Conservation (phyloP, 2,113 vertebrate genomes). For the Cromileptes altivelis region DNA sequence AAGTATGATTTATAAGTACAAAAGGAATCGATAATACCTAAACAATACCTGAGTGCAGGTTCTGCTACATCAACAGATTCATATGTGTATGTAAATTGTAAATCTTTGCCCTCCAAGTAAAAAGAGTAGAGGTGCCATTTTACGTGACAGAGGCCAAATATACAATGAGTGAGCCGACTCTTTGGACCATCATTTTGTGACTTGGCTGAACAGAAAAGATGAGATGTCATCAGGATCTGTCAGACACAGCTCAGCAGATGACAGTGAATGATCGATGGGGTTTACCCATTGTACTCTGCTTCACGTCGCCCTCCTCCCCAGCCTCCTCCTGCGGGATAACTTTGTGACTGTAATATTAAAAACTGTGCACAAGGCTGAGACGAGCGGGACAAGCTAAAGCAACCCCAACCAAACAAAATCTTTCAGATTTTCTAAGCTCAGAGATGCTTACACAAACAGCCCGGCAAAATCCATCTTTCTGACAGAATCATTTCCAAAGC, state of each 20-base stretch:
- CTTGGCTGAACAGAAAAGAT: background rate
- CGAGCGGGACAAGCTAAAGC: constrained; percentile 15
- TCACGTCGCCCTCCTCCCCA: background rate
- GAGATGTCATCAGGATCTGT: background rate
- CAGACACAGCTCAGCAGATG: constrained; percentile 21
- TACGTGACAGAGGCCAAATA: background rate
- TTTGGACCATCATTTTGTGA: too few relatives aligned
- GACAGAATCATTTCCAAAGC: constrained; percentile 71
- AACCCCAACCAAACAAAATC: constrained; percentile 39
- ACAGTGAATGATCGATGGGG: constrained; percentile 44
- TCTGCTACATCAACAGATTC: too few relatives aligned
- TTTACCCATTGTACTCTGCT: background rate
- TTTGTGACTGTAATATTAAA: constrained; percentile 29
- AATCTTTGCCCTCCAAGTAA: background rate
- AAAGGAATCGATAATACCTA: too few relatives aligned
- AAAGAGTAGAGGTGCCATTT: background rate
- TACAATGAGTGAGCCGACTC: background rate
- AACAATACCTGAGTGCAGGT: too few relatives aligned
- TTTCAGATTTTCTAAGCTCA: constrained; percentile 24
- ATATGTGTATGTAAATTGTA: background rate
- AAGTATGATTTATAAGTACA: too few relatives aligned
- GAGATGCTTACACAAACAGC: constrained; percentile 53
- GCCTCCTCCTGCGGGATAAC: background rate
- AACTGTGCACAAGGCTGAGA: constrained; percentile 8
- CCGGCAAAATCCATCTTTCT: constrained; percentile 67